Conservation (phyloP, 2,797 vertebrate genomes). For the Labroides dimidiatus region DNA sequence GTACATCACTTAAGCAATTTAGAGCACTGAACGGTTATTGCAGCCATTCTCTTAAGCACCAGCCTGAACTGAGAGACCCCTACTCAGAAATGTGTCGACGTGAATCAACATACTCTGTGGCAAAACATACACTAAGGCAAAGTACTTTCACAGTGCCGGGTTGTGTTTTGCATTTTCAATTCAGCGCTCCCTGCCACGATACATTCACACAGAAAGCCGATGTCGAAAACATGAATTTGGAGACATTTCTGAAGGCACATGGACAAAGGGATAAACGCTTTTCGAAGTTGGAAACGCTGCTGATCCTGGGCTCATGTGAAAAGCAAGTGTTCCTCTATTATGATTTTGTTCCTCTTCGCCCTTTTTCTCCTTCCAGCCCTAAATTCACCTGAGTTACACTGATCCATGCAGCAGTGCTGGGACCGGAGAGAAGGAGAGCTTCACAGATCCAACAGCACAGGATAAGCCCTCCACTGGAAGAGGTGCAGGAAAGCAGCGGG, state of each 20-base stretch:
- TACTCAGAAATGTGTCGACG: slow-evolving; percentile 46
- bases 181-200: slow-evolving; percentile 3
- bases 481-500: slow-evolving; percentile 10
- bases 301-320: slow-evolving; percentile 45
- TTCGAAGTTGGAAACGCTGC: slow-evolving; percentile 31
- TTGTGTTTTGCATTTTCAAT: background rate
- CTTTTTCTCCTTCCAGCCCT: slow-evolving; percentile 37
- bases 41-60: slow-evolving; percentile 66
- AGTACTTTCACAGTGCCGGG: slow-evolving; percentile 7
- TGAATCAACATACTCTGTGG: slow-evolving; percentile 35
- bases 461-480: slow-evolving; percentile 38
- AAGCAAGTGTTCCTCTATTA: slow-evolving; percentile 19
- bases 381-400: slow-evolving; percentile 54
- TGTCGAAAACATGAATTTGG: slow-evolving; percentile 8
- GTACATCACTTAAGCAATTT: slow-evolving; percentile 76
- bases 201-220: slow-evolving; percentile 16
- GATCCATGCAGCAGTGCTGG: slow-evolving; percentile 51
- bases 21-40: slow-evolving; percentile 59
- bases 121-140: slow-evolving; percentile 30
- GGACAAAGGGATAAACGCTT: slow-evolving; percentile 32
- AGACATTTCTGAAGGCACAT: slow-evolving; percentile 38
- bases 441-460: slow-evolving; percentile 49
- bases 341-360: slow-evolving; percentile 21
- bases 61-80: slow-evolving; percentile 58
- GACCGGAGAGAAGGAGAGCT: slow-evolving; percentile 36